Percentiles rank a stretch among this genome's conserved stretches.
Evolutionary conservation across 2,113 vertebrate species (phyloP).

Genomic region (Chamaetylas fuelleborni): DNA sequence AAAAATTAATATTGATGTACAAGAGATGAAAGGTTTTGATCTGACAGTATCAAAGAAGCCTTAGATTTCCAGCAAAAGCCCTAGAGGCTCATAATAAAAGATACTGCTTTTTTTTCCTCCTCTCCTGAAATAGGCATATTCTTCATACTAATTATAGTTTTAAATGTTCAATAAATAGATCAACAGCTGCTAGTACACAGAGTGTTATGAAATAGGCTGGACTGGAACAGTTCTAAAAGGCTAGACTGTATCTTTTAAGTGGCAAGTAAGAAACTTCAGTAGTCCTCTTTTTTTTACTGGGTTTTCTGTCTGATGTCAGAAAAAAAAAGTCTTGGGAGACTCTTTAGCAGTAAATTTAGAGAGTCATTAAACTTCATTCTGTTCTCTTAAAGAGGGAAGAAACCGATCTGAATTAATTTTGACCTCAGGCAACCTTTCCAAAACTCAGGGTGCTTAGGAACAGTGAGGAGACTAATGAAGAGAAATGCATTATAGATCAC

Average conservation of each 20-base stretch:
- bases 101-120: not conserved
- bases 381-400: not conserved
- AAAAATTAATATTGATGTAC: not conserved
- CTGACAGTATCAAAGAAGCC: not conserved
- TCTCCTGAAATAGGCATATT: not conserved
- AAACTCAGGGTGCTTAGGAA: not conserved
- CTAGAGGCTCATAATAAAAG: not conserved
- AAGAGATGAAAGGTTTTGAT: slow-evolving; percentile 38
- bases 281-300: not conserved
- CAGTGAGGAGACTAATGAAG: not conserved
- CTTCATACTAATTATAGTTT: not conserved
- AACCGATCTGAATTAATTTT: not conserved
- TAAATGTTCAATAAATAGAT: not conserved
- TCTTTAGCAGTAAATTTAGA: not conserved
- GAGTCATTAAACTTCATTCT: not conserved
- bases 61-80: slow-evolving; percentile 4
- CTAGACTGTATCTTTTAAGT: not conserved
- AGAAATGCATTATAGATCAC: slow-evolving; percentile 18
- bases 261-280: not conserved
- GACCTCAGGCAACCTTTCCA: not conserved
- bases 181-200: not conserved
- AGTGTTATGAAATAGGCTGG: not conserved
- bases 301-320: not conserved
- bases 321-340: not conserved
- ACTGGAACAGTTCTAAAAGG: not conserved